Conservation (phyloP, 2,888 invertebrate species). For the Lasioglossum figueresi region DNA sequence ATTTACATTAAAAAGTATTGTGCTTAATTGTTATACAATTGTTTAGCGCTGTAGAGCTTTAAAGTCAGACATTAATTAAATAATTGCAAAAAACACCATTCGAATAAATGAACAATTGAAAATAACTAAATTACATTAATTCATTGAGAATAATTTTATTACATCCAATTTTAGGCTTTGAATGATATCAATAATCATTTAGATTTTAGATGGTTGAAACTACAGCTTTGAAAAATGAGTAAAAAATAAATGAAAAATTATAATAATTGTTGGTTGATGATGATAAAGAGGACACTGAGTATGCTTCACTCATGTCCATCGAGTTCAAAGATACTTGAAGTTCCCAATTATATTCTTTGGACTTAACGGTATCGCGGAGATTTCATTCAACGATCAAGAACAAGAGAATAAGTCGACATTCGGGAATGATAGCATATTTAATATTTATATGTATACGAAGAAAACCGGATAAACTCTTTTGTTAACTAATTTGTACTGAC, state of each 20-base stretch:
- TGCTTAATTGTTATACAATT: not conserved
- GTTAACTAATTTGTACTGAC: not conserved
- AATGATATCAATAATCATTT: not conserved
- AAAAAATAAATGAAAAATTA: not conserved
- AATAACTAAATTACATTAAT: not conserved
- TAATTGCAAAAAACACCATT: not conserved
- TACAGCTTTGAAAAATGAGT: not conserved
- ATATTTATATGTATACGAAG: not conserved
- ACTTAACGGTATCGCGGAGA: conserved; percentile 13
- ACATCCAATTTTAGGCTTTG: not conserved
- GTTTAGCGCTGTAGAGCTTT: not conserved
- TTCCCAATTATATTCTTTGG: conserved; percentile 13
- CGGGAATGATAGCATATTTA: too few species aligned
- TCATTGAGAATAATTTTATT: not conserved
- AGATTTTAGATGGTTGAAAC: not conserved
- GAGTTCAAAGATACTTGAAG: conserved; percentile 3
- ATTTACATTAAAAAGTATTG: not conserved
- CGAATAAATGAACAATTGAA: not conserved
- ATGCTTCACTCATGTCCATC: not conserved
- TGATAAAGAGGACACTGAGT: not conserved
- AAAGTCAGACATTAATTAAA: not conserved
- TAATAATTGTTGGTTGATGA: not conserved
- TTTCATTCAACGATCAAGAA: conserved; percentile 7
- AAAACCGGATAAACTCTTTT: not conserved
- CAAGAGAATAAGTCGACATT: not conserved